Evolutionary conservation across 2,888 invertebrate species (phyloP), one percentile per base, ranked within the genome.

Genomic region (Agrilus mali): DNA sequence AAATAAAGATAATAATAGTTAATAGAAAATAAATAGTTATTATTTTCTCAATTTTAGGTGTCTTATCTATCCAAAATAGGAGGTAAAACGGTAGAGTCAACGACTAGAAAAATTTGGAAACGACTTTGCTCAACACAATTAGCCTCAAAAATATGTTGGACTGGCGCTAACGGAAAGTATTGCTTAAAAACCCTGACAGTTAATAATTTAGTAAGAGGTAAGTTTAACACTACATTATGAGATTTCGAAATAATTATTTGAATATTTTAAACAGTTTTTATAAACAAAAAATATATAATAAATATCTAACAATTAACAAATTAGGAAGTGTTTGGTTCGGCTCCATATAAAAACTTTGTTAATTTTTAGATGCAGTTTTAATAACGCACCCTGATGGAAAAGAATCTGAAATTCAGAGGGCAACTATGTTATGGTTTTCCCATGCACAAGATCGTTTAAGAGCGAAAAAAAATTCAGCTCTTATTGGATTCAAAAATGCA

Each of bases 401-500:
- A 36, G 48, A 48, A 44, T 41, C 42, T 12, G 48, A 48, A 15
- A 48, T 48, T n/a, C 48, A 48, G 27, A 43, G 42, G 32, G 46
- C 48, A n/a, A 48, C 48, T 13, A 48, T 48, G 46, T 31, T 48
- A 31, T 48, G 48, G 48, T 48, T 48, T 36, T 48, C 48, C n/a
- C 48, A 48, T 33, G 48, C 48, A 13, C 48, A 48, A 44, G 48
- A 48, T 38, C 42, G 48, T 15, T 37, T 48, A 33, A 22, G 48
- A 27, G 40, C 44, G n/a, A 27, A 27, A 27, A 27, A 27, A 10
- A 27, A 27, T 27, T 27, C 27, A 10, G 1, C 27, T 27, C 27
- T 27, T 8, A 27, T 27, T 27, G 27, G 27, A 27, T 27, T 27
- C 27, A 27, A 27, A 27, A 27, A 27, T 27, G 27, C 27, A 27